Evolutionary conservation across 1,140 invertebrate species (phyloP).

Genomic region (Bombus polaris): DNA sequence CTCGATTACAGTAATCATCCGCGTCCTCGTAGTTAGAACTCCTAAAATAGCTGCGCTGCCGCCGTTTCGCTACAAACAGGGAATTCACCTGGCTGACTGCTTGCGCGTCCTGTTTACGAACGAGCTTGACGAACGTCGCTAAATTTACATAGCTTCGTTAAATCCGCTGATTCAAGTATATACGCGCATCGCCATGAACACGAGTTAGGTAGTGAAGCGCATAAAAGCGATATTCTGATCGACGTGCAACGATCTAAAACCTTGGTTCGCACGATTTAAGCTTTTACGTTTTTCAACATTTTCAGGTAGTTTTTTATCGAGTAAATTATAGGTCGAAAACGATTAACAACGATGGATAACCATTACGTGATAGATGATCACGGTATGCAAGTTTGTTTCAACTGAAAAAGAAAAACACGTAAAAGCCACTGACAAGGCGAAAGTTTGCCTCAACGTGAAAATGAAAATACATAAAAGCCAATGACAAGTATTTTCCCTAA

Average conservation of each 20-base stretch:
- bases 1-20: conserved; percentile 41
- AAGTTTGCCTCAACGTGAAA: background rate
- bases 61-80: background rate
- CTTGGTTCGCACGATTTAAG: background rate
- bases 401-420: no score
- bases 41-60: conserved; percentile 1
- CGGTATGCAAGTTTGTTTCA: no score
- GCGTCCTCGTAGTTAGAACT: conserved; percentile 7
- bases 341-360: background rate
- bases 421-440: background rate
- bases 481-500: background rate
- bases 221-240: background rate
- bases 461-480: background rate
- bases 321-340: background rate
- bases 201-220: no score
- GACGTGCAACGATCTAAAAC: background rate
- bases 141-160: conserved; percentile 25
- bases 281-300: background rate
- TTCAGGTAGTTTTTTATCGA: background rate
- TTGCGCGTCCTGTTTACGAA: background rate
- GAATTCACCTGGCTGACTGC: background rate
- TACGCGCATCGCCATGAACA: no score
- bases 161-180: no score
- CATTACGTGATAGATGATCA: no score
- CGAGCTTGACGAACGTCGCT: background rate